Percentiles rank a stretch among this genome's conserved stretches.
phyloP scores from a whole-genome alignment of 2,113 vertebrate species.

The Urocitellus parryii region DNA sequence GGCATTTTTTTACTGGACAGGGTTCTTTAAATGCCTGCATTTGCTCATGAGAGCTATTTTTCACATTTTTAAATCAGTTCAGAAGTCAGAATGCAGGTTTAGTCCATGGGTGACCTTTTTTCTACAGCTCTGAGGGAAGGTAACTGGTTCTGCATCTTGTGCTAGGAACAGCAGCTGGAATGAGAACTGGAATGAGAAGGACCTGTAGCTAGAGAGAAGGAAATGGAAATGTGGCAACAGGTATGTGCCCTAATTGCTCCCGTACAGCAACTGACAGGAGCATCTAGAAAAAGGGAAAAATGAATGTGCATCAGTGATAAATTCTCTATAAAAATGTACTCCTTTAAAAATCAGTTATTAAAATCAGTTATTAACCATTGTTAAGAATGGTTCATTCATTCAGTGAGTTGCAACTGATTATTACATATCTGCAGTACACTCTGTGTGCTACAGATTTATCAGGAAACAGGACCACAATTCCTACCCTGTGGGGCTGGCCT shows the following conservation, averaged over 20 bases:
- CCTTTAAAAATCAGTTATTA: neutral
- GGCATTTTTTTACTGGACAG: neutral
- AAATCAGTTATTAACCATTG: neutral
- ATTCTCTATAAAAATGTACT: constrained; percentile 4
- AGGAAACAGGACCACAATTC: neutral
- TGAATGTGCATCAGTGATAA: neutral
- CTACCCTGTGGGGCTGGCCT: neutral
- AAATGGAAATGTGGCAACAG: neutral
- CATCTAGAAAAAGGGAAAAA: constrained; percentile 29
- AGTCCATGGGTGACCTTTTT: neutral
- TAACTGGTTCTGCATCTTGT: neutral
- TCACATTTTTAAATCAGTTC: neutral
- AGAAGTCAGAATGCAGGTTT: neutral
- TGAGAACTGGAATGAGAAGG: neutral
- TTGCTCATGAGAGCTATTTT: neutral
- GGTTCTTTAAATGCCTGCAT: neutral
- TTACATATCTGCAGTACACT: neutral
- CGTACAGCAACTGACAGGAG: neutral
- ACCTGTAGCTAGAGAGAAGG: neutral
- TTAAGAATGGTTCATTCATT: neutral
- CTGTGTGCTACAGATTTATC: neutral
- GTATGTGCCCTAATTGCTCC: neutral
- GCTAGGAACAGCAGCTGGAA: neutral
- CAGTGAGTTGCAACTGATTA: neutral
- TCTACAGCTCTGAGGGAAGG: neutral